Percentiles rank a stretch among this genome's conserved stretches.
These are phyloP conservation scores for Paedocypris sp. DNA, from an alignment of 2,113 vertebrate genomes.

Conservation along the genomic window DNA sequence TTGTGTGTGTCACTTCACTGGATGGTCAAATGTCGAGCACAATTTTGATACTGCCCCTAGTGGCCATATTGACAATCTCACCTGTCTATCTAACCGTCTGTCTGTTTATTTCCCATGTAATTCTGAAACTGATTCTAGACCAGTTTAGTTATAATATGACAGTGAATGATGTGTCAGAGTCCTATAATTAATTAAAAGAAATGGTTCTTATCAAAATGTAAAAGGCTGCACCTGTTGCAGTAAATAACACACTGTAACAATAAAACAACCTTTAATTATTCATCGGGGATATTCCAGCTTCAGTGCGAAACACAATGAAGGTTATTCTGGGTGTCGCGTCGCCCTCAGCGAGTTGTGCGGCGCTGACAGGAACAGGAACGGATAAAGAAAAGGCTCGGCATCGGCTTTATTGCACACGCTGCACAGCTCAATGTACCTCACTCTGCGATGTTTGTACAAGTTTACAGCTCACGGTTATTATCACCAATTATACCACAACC, in stretches of 20 bases:
- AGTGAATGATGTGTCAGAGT: background rate
- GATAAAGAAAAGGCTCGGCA: background rate
- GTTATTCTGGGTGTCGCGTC: background rate
- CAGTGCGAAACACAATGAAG: background rate
- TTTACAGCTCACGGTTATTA: slow-evolving; percentile 2
- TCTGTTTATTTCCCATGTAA: too few species aligned
- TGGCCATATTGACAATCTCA: too few species aligned
- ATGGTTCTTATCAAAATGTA: background rate
- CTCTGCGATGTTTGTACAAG: slow-evolving; percentile 5
- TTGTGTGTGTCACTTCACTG: too few species aligned
- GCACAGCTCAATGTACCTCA: background rate
- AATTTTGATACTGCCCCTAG: too few species aligned
- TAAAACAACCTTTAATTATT: background rate
- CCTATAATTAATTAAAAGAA: slow-evolving; percentile 1
- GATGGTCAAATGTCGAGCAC: too few species aligned
- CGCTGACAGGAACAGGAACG: background rate
- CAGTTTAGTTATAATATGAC: background rate
- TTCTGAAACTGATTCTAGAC: too few species aligned
- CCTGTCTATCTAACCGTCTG: too few species aligned
- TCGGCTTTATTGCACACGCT: background rate
- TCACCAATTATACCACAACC: background rate
- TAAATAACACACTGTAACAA: background rate
- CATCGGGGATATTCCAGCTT: background rate
- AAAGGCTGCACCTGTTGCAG: background rate
- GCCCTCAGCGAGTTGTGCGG: background rate